Evolutionary conservation across 2,888 invertebrate genomes (phyloP), one percentile per base, ranked within the genome.

Genomic region (Anarsia innoxiella): DNA sequence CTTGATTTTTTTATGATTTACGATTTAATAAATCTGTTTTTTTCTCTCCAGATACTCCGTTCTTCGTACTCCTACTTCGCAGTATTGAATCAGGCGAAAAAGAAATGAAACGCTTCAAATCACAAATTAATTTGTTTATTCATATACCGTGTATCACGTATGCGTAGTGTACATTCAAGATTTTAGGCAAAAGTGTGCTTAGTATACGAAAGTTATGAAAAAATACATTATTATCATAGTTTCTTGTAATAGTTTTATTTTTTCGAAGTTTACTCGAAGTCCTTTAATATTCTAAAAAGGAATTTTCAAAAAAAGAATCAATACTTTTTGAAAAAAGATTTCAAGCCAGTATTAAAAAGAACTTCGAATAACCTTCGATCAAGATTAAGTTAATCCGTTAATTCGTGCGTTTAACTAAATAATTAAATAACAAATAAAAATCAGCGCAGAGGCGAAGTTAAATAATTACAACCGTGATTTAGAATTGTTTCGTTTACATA

Each of bases 371-470:
- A n/a, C n/a, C n/a, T n/a, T n/a, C n/a, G n/a, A n/a, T n/a, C n/a
- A n/a, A n/a, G n/a, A n/a, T n/a, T n/a, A n/a, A n/a, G n/a, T n/a
- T 48, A 66, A 57, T 67, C 56, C 50, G 64, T 80, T 80, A 78
- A 82, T 83, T 82, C 80, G 80, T 83, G 80, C 80, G 78, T 66
- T 74, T 69, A 74, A 79, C 69, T n/a, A n/a, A n/a, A n/a, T 62
- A 61, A 70, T 65, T 31, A 31, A 26, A 30, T 66, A 62, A 39
- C 11, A 23, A n/a, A 26, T 23, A 12, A 27, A 19, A 61, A 60
- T 65, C 66, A 65, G 68, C 49, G 66, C 52, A 25, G 65, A 73
- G 56, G 71, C 67, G 56, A 66, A 66, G 60, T 59, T 46, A 56
- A 53, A 65, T 45, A 53, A 57, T 62, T 66, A 75, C 71, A 73